Base-by-base conservation (phyloP, 2,888 invertebrate genomes). In the Dryobota labecula region DNA sequence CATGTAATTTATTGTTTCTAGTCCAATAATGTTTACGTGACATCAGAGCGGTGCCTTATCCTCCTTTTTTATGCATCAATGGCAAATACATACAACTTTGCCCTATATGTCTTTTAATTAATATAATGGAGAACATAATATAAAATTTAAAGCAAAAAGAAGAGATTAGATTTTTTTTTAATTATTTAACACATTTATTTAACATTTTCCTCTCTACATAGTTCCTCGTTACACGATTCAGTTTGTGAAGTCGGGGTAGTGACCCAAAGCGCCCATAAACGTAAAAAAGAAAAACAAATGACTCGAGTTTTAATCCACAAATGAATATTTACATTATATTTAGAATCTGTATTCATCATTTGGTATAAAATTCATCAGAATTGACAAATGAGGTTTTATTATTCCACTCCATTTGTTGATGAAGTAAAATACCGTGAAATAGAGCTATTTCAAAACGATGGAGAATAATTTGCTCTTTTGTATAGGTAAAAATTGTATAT, bases 331-430 rank as follows among this genome's bases (percentile, higher is more conserved):
- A 64, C 64, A 65, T 75, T 56, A 64, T 68, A 64, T 79, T 71
- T 76, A 65, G 58, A 80, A 60, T 73, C 41, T 69, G 60, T 61
- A 73, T 72, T 70, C 54, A 73, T 65, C 47, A 79, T 78, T 61
- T 67, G 36, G 47, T 51, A 70, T 54, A 68, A 41, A 67, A 63
- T 69, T 78, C 62, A 61, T 72, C 51, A 66, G 53, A 65, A 53
- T 56, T 75, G 57, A 70, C 43, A 75, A 84, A 84, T 81, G 60
- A 75, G 70, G 74, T 72, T 76, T 64, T 70, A 75, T 78, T 76
- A 74, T 83, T 80, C 84, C 63, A 64, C 62, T 71, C 78, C 68
- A 75, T 80, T 84, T 68, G 71, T 63, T 51, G 36, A 33, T 69
- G 36, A 70, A 66, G 60, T 73, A 66, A 76, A 69, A 51, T 56